These are phyloP conservation scores for Enoplolaimus lenunculus DNA, from an alignment of 2,888 invertebrate genomes.

Conservation along the genomic window DNA sequence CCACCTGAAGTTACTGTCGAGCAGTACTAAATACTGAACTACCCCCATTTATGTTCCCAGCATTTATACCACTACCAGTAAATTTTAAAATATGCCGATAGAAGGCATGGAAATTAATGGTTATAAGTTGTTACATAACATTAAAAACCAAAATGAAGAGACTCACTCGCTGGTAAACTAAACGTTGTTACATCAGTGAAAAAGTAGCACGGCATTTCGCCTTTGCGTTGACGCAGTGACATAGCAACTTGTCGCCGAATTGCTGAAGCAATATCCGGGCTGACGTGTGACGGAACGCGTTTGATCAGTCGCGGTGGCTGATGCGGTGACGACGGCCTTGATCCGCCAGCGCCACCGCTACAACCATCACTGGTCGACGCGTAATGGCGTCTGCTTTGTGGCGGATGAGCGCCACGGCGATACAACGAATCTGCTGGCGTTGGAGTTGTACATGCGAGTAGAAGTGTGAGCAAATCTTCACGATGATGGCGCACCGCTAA, in stretches of 20 bases:
- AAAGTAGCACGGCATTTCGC: conserved; percentile 62
- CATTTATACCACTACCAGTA: too few relatives aligned
- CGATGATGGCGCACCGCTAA: conserved; percentile 57
- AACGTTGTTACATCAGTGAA: conserved; percentile 69
- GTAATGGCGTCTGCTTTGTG: neutral
- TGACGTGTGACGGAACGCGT: conserved; percentile 81
- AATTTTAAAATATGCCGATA: too few relatives aligned
- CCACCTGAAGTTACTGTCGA: too few relatives aligned
- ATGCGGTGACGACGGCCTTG: neutral
- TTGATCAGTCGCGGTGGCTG: conserved; percentile 68
- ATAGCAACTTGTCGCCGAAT: conserved; percentile 74
- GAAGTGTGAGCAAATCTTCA: conserved; percentile 74
- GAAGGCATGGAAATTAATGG: too few relatives aligned
- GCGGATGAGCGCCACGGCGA: neutral
- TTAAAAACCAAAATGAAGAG: too few relatives aligned
- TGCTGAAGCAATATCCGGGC: conserved; percentile 76
- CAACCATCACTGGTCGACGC: neutral
- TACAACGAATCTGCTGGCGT: neutral
- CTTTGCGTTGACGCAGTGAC: conserved; percentile 65
- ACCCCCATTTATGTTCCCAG: too few relatives aligned
- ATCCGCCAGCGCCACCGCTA: neutral
- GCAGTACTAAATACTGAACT: too few relatives aligned
- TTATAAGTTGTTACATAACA: too few relatives aligned
- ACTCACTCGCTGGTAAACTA: conserved; percentile 67
- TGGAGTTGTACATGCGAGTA: conserved; percentile 52